Evolutionary conservation across 2,888 invertebrate genomes (phyloP).

Genomic region (Diogma glabrata): DNA sequence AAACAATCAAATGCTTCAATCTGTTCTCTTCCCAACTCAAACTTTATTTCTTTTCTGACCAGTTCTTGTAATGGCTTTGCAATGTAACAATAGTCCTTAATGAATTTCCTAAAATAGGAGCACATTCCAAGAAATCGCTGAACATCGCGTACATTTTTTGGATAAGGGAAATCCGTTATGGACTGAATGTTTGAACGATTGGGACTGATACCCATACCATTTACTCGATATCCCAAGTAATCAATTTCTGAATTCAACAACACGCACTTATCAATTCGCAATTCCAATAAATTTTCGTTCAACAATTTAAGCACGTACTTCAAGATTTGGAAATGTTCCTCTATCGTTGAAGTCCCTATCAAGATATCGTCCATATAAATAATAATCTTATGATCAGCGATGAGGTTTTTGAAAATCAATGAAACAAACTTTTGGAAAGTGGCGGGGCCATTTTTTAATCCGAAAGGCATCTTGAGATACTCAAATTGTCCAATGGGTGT

Average conservation of each 20-base stretch:
- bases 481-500: constrained; percentile 22
- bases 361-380: constrained; percentile 23
- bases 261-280: too few species aligned
- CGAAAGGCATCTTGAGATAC: constrained; percentile 22
- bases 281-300: too few species aligned
- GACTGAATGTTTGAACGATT: constrained; percentile 10
- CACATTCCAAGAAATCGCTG: too few species aligned
- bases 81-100: constrained; percentile 10
- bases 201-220: constrained; percentile 8
- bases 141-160: too few species aligned
- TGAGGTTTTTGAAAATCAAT: too few species aligned
- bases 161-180: too few species aligned
- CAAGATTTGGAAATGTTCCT: constrained; percentile 17
- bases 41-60: constrained; percentile 12
- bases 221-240: too few species aligned
- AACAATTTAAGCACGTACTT: constrained; percentile 15
- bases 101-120: constrained; percentile 12
- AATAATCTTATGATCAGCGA: too few species aligned
- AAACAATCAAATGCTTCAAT: constrained; percentile 16
- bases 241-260: too few species aligned
- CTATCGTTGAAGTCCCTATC: constrained; percentile 17
- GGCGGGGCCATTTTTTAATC: constrained; percentile 20
- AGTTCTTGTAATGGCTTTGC: constrained; percentile 22
- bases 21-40: constrained; percentile 16
- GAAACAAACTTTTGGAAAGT: constrained; percentile 20